Evolutionary conservation across 2,888 invertebrate genomes (phyloP), one percentile per base, ranked within the genome.

Genomic region (Dione juno): DNA sequence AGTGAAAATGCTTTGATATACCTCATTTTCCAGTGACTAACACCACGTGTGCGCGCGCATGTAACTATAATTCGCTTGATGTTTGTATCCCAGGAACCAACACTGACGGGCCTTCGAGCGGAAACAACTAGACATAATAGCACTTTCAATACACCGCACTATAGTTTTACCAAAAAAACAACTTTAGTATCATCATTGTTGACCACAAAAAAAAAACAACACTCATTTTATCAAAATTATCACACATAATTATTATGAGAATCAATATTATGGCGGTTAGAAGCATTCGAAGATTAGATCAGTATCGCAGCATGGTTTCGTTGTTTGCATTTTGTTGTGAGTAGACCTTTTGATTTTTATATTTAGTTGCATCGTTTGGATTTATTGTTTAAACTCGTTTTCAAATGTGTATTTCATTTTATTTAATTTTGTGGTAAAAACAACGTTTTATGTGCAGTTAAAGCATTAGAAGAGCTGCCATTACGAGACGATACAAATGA

Each of bases 381-480:
- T 68, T 69, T 50, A 61, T 61, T n/a, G 28, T 45, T 61, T 45
- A n/a, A 45, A 9, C 45, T 28, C 28, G n/a, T 13, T 16, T n/a
- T 35, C 43, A 45, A 61, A 45, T 11, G 21, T 43, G 10, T 7
- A 16, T 50, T 41, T 14, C 5, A 59, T 6, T 58, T 41, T 19
- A 10, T n/a, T 28, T 1, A 19, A 28, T 11, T 43, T 10, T 10
- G 16, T 1, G 10, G 28, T n/a, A 35, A 45, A 11, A 11, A 5
- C 0, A n/a, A 0, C 3, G 16, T 65, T 59, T 40, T 72, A 19
- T 78, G 64, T 76, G 75, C 89, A 96, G 96, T 95, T 83, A 96
- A 96, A 94, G 97, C 97, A 82, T 93, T 97, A 89, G 95, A 96
- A 80, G 95, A 95, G 80, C 92, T 96, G 85, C 96, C 96, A 69